Evolutionary conservation across 2,113 vertebrate genomes (phyloP), one percentile per base, ranked within the genome.

Genomic region (Labeo catla): DNA sequence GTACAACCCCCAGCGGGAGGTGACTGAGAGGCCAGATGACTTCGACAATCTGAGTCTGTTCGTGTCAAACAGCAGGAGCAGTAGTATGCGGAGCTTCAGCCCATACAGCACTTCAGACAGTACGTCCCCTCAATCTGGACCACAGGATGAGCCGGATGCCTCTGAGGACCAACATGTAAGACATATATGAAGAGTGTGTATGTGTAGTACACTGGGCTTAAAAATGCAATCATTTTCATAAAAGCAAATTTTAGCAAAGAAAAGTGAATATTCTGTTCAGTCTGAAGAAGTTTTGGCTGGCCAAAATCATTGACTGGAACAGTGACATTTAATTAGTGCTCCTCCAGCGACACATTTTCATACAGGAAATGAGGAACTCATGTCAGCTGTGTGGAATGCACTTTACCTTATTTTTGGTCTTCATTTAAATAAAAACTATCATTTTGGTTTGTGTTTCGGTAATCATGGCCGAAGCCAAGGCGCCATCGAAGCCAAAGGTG

Each of bases 31-130:
- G 54, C 92, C 94, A 0, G 97, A 97, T 0, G 97, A 98, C 89
- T 99, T 98, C 86, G 98, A 99, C 87, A 95, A 99, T 85, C 92
- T 99, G 92, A 99, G 96, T 91, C 95, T 99, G 89, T 99, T 99
- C 6, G 95, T 98, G 85, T 97, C 96, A 4, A 95, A 92, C 49
- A 87, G 94, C 15, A 94, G 96, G 76, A 94, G 94, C 90, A 94
- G 86, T 91, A 94, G 94, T 81, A 79, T 93, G 73, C 91, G 86
- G 61, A 93, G 93, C 90, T 93, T 93, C 90, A 94, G 88, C 86
- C 89, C 90, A 84, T 96, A 95, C 1, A 94, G 91, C 85, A 92
- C 95, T 9, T 95, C 19, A 93, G 93, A 11, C 93, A 95, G 1
- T 93, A 94, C 50, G 93, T 94, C 83, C 95, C 95, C 87, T 63